phyloP scores from a whole-genome alignment of 2,797 vertebrate genomes.

The Carcharodon carcharias region DNA sequence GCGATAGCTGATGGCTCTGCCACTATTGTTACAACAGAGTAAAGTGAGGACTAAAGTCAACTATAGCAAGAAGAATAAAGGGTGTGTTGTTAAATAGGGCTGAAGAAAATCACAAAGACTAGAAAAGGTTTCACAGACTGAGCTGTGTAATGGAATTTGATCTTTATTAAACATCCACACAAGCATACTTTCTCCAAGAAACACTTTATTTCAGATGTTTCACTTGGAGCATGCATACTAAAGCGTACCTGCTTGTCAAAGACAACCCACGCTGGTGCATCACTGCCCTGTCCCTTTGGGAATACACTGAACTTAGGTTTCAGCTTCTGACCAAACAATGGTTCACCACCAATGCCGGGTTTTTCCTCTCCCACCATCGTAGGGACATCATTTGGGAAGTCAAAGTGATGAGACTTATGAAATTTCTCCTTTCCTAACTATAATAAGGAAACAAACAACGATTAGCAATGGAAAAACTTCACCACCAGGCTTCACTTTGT shows the following conservation, averaged over 20 bases:
- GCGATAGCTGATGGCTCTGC: too few species aligned
- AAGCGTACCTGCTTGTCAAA: slow-evolving; percentile 84
- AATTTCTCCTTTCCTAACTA: slow-evolving; percentile 75
- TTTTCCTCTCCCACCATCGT: slow-evolving; percentile 65
- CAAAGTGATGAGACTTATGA: slow-evolving; percentile 79
- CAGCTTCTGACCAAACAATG: slow-evolving; percentile 58
- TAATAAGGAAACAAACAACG: slow-evolving; percentile 41
- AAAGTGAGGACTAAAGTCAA: background rate
- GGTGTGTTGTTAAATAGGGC: too few species aligned
- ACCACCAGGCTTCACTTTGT: too few species aligned
- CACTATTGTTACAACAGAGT: background rate
- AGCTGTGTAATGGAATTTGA: slow-evolving; percentile 44
- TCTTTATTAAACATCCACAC: slow-evolving; percentile 43
- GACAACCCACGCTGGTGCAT: slow-evolving; percentile 69
- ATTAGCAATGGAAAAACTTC: background rate
- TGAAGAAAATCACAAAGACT: background rate
- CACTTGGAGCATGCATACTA: background rate
- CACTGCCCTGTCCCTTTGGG: slow-evolving; percentile 54
- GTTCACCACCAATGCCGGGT: slow-evolving; percentile 71
- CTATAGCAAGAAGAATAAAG: background rate
- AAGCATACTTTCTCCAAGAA: slow-evolving; percentile 15
- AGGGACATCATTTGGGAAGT: slow-evolving; percentile 60
- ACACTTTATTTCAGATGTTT: background rate
- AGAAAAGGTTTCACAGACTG: slow-evolving; percentile 39
- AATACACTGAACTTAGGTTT: slow-evolving; percentile 59